Base-by-base conservation (phyloP, 1,140 invertebrate genomes). In the Copidosoma floridanum region DNA sequence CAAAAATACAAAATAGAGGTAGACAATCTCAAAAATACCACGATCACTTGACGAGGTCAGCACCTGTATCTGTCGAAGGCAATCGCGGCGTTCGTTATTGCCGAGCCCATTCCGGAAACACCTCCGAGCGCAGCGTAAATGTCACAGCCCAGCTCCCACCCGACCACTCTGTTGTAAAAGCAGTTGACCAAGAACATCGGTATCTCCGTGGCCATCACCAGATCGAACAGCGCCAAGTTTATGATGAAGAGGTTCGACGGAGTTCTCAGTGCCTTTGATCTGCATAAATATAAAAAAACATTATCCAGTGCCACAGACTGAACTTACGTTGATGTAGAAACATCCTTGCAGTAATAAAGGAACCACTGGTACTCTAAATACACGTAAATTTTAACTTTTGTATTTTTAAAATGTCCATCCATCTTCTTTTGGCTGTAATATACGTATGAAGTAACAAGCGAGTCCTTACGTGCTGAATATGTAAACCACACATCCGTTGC, bases 401-500 rank as follows among this genome's bases (percentile, higher is more conserved):
- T n/a, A n/a, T n/a, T n/a, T n/a, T n/a, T n/a, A n/a, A n/a, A n/a
- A n/a, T n/a, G n/a, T n/a, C n/a, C n/a, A n/a, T n/a, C n/a, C n/a
- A n/a, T n/a, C n/a, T n/a, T n/a, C n/a, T n/a, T n/a, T n/a, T n/a
- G n/a, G n/a, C n/a, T 32, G 11, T 20, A 50, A 50, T 3, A 32
- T 18, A 32, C 3, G 5, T 35, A 16, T 35, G 20, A 1, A 32
- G 26, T 32, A 29, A 50, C 6, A 3, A n/a, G 38, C 29, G 14
- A 20, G 20, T 62, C 82, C 86, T 85, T 81, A 91, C 84, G 89
- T 89, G 64, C 85, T 84, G 73, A 93, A 93, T 68, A 92, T 89
- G 85, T 88, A 93, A 57, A 93, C 82, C 46, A 93, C 91, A 48
- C 91, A 85, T 11, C 88, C 86, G 73, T 93, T 93, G 1, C 91